Evolutionary conservation across 2,113 vertebrate genomes (phyloP), one percentile per base, ranked within the genome.

Genomic region (Pantherophis guttatus): DNA sequence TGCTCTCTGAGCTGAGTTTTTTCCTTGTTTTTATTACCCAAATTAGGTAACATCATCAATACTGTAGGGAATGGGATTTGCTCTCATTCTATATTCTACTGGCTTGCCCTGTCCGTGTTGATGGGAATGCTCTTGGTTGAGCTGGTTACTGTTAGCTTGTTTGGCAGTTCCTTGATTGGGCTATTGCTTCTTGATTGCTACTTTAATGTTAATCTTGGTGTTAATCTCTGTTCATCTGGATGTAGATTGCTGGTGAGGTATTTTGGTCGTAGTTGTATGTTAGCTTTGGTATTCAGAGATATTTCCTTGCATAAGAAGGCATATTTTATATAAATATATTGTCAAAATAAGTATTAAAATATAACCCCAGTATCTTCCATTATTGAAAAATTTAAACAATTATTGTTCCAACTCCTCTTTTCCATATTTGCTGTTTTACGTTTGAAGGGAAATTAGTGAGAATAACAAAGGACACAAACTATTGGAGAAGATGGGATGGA

Each of bases 401-500:
- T 0, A 85, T 1, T 90, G 24, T 70, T 33, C 0, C 88, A 81
- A 44, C 3, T 81, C 33, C 17, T 19, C 29, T 62, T 93, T n/a
- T 93, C 87, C 88, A 88, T 95, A 3, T 87, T 86, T 89, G 95
- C 90, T 87, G 95, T 85, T 97, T 95, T 96, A 8, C 29, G 6
- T 95, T 94, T 91, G 65, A 96, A 99, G 99, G 96, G 99, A 99
- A 98, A 99, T 99, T 96, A 98, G 98, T 92, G 98, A 99, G 94
- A 98, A 95, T 95, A 99, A 99, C 96, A 99, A 98, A 98, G 99
- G 99, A 90, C 98, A 98, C 91, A 98, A 99, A 97, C 99, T 99
- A 98, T 81, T 99, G 97, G 99, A 99, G 96, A 99, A 99, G 96
- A 99, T 99, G 99, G 99, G 99, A 90, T 99, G 99, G 99, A 99